Conservation (phyloP, 2,797 vertebrate species). For the Notolepis coatsorum region DNA sequence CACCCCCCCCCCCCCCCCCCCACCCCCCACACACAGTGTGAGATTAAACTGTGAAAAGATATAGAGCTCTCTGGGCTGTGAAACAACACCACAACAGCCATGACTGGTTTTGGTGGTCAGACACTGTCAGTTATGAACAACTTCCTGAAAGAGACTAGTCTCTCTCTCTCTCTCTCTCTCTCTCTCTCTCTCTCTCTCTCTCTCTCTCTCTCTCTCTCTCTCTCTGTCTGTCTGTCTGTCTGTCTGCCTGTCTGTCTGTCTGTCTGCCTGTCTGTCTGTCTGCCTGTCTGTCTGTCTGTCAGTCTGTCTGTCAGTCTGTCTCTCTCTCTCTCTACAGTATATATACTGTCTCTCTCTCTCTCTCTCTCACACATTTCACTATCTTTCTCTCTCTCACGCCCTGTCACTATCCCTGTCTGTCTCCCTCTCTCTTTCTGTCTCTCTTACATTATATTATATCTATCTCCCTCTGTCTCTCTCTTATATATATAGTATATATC, state of each 20-base stretch:
- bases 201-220: conserved; percentile 8
- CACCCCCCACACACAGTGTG: too few species aligned
- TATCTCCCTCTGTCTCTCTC: neutral
- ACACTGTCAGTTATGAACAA: conserved; percentile 44
- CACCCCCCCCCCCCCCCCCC: too few species aligned
- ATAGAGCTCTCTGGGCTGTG: too few species aligned
- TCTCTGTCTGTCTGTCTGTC: conserved; percentile 5
- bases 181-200: neutral
- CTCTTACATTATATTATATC: neutral
- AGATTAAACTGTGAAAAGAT: too few species aligned
- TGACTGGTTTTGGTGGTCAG: conserved; percentile 27
- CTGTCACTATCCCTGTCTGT: too few species aligned
- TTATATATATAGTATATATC: neutral
- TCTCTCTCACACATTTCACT: too few species aligned
- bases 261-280: neutral
- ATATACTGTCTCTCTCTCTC: neutral
- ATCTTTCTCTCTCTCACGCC: neutral
- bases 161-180: neutral
- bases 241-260: neutral
- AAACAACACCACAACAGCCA: conserved; percentile 11
- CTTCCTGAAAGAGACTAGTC: conserved; percentile 52
- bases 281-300: neutral
- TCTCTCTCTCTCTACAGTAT: too few species aligned
- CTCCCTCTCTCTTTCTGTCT: neutral
- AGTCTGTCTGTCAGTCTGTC: neutral